Evolutionary conservation across 2,888 invertebrate species (phyloP).

Genomic region (Glomeris marginata): DNA sequence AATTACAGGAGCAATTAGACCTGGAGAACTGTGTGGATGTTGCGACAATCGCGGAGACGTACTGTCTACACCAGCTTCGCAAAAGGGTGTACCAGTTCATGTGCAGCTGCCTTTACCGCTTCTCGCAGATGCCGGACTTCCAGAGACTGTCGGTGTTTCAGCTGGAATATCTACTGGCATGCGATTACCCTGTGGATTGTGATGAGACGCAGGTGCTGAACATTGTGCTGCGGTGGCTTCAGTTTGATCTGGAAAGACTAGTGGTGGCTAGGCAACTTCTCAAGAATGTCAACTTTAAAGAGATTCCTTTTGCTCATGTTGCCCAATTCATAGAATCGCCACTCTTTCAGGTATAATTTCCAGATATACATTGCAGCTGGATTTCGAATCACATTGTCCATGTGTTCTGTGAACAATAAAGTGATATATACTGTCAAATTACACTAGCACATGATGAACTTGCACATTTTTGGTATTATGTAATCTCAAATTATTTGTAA

Average conservation of each 20-base stretch:
- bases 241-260: constrained; percentile 29
- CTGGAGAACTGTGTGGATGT: constrained; percentile 57
- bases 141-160: constrained; percentile 43
- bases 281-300: constrained; percentile 35
- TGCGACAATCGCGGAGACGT: constrained; percentile 50
- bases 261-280: constrained; percentile 34
- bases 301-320: constrained; percentile 29
- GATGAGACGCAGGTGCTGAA: constrained; percentile 43
- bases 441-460: too few relatives aligned
- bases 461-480: too few relatives aligned
- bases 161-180: constrained; percentile 43
- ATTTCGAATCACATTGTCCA: too few relatives aligned
- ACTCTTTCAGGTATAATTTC: constrained; percentile 1
- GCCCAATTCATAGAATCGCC: constrained; percentile 15
- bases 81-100: constrained; percentile 48
- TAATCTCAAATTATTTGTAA: too few relatives aligned
- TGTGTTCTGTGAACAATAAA: too few relatives aligned
- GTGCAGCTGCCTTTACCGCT: constrained; percentile 44
- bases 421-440: too few relatives aligned
- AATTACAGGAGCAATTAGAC: constrained; percentile 43
- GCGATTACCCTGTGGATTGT: constrained; percentile 53
- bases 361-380: not conserved
- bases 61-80: constrained; percentile 42
- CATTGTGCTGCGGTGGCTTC: constrained; percentile 45
- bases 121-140: constrained; percentile 44